These are phyloP conservation scores for Elegia similella DNA, from an alignment of 2,888 invertebrate species.

Conservation along the genomic window DNA sequence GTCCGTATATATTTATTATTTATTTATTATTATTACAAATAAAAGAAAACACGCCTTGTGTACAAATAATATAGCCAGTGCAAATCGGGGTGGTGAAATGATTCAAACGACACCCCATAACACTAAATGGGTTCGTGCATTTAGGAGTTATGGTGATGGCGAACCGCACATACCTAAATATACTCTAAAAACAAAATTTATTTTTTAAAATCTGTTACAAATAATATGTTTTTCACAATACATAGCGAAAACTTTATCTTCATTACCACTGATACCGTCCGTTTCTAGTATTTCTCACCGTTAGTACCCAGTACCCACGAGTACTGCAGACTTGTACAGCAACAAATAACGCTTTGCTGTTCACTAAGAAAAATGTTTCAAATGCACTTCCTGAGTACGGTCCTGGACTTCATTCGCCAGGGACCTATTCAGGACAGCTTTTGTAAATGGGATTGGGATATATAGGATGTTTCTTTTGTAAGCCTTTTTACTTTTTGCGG, in stretches of 20 bases:
- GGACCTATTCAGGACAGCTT: neutral
- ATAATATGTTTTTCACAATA: neutral
- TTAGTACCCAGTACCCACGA: neutral
- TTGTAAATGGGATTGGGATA: neutral
- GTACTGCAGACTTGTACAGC: neutral
- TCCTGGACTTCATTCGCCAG: neutral
- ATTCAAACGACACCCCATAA: too few relatives aligned
- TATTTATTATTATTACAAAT: too few relatives aligned
- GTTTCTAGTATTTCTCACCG: neutral
- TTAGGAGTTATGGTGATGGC: too few relatives aligned
- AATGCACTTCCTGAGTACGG: neutral
- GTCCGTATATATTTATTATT: too few relatives aligned
- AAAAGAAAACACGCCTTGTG: too few relatives aligned
- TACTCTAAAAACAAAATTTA: too few relatives aligned
- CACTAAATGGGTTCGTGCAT: too few relatives aligned
- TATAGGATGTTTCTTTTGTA: neutral
- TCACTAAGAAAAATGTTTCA: constrained; percentile 6
- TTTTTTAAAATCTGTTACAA: too few relatives aligned
- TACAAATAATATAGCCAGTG: too few relatives aligned
- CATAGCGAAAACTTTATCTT: neutral
- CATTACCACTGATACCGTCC: neutral
- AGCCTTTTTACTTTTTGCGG: too few relatives aligned
- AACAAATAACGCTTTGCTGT: constrained; percentile 5
- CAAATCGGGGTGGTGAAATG: too few relatives aligned
- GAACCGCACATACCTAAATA: too few relatives aligned